Evolutionary conservation across 2,888 invertebrate genomes (phyloP).

Genomic region (Rhagium mordax): DNA sequence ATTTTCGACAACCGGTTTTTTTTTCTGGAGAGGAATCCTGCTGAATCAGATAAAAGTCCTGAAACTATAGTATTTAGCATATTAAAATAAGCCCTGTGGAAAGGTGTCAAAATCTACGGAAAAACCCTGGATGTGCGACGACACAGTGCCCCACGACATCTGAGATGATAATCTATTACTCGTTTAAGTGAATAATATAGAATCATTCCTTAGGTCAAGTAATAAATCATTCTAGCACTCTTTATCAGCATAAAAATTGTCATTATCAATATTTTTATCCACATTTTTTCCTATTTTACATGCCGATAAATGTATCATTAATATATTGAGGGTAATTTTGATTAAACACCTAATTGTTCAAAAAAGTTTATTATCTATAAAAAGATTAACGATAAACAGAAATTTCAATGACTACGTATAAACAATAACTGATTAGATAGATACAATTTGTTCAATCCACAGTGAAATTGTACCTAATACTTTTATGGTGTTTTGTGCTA

Average conservation of each 20-base stretch:
- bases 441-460: slow-evolving; percentile 3
- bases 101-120: no score
- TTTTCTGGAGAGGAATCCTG: no score
- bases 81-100: no score
- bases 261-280: not conserved
- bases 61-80: no score
- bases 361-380: slow-evolving; percentile 9
- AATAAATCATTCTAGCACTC: not conserved
- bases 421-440: slow-evolving; percentile 30
- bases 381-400: slow-evolving; percentile 15
- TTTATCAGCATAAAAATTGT: not conserved
- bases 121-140: no score
- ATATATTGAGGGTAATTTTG: slow-evolving; percentile 21
- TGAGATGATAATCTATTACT: no score
- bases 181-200: no score
- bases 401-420: slow-evolving; percentile 7
- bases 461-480: not conserved
- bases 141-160: no score
- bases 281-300: not conserved
- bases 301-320: slow-evolving; percentile 1
- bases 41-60: no score
- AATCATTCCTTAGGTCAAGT: no score
- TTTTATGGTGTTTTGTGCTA: slow-evolving; percentile 24
- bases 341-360: slow-evolving; percentile 21
- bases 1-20: no score